Conservation (phyloP, 2,113 vertebrate genomes). For the Tretioscincus oriximinensis region DNA sequence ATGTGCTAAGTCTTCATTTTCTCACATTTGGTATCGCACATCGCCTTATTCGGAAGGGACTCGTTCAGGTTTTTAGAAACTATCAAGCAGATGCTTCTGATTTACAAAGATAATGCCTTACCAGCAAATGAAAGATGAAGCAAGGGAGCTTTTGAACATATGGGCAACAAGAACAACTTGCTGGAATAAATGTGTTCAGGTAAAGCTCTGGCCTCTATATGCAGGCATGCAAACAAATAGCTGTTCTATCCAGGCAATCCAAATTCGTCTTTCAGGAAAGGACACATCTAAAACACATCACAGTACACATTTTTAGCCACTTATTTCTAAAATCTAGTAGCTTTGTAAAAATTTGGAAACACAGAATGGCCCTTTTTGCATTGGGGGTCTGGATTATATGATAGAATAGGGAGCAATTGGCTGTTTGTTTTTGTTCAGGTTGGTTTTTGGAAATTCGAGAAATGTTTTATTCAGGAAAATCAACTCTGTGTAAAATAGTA, state of each 20-base stretch:
- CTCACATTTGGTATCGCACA: constrained; percentile 45
- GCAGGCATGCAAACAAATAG: neutral
- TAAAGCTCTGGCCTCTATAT: neutral
- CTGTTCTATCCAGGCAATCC: neutral
- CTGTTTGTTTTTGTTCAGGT: no score
- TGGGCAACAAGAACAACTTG: constrained; percentile 42
- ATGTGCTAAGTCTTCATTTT: constrained; percentile 41
- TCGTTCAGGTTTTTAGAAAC: constrained; percentile 54
- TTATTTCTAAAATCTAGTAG: neutral
- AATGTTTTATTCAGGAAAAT: no score
- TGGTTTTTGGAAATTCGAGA: no score
- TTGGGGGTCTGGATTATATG: no score
- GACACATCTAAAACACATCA: neutral
- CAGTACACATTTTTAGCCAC: neutral
- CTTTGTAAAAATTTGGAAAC: neutral
- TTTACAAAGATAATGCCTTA: constrained; percentile 54
- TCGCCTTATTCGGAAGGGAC: constrained; percentile 19
- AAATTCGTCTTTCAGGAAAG: neutral
- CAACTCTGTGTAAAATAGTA: no score
- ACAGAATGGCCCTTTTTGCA: no score
- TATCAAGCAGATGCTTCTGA: constrained; percentile 47
- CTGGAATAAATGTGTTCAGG: neutral
- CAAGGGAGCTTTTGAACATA: constrained; percentile 45
- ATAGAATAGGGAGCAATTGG: no score
- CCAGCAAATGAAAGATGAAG: constrained; percentile 27